These are phyloP conservation scores for Heliothis subflexa DNA, from an alignment of 1,140 invertebrate genomes.

Conservation along the genomic window DNA sequence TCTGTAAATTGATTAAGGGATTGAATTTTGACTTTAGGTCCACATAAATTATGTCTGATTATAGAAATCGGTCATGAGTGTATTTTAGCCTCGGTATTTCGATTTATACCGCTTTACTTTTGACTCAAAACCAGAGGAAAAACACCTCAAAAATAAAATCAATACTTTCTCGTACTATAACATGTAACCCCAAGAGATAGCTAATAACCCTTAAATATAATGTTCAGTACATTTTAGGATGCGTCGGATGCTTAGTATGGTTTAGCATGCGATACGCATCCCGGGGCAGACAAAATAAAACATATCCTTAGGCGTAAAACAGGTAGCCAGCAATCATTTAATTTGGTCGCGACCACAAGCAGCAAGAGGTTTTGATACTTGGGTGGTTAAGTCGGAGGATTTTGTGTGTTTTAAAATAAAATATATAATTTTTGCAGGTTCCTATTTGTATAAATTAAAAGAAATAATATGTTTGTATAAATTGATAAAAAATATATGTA, in stretches of 20 bases:
- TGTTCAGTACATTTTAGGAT: constrained; percentile 35
- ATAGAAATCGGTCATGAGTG: no score
- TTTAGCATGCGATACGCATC: constrained; percentile 62
- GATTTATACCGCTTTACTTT: background rate
- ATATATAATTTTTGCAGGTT: no score
- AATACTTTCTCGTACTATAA: constrained; percentile 21
- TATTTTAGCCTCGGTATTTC: background rate
- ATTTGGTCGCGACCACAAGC: constrained; percentile 60
- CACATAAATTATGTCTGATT: no score
- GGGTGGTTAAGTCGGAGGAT: background rate
- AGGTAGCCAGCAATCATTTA: constrained; percentile 76
- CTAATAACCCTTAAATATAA: constrained; percentile 46
- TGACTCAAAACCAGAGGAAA: background rate
- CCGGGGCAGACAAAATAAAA: constrained; percentile 76
- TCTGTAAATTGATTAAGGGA: no score
- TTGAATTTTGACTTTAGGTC: no score
- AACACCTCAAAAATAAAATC: background rate
- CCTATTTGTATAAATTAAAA: no score
- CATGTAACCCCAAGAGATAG: constrained; percentile 7
- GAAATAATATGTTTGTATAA: no score
- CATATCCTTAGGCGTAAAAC: constrained; percentile 80
- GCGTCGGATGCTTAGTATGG: constrained; percentile 48
- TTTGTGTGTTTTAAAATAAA: background rate
- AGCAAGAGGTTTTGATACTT: constrained; percentile 66
- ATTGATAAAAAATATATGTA: no score